Evolutionary conservation across 2,888 invertebrate species (phyloP).

Genomic region (Ectemnius continuus): DNA sequence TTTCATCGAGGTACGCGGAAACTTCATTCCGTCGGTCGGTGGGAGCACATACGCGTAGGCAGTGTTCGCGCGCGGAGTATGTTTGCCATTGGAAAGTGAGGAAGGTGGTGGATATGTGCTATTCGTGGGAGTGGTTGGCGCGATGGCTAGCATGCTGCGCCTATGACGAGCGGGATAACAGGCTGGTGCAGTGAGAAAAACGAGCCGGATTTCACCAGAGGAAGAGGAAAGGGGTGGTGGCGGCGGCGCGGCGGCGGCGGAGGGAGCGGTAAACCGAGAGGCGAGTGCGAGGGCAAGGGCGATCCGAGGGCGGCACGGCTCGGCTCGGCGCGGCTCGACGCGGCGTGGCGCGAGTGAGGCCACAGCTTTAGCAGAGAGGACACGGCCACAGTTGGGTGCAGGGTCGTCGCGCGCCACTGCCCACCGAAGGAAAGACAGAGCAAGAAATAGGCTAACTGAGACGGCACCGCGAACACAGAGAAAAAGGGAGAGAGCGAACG

Average conservation of each 20-base stretch:
- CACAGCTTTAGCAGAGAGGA: too few species aligned
- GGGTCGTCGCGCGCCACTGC: too few species aligned
- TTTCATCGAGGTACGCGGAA: not conserved
- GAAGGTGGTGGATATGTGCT: too few species aligned
- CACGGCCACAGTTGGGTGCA: too few species aligned
- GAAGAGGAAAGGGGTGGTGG: constrained; percentile 15
- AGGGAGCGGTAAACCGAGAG: not conserved
- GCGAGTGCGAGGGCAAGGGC: not conserved
- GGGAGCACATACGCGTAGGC: too few species aligned
- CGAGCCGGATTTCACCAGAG: constrained; percentile 35
- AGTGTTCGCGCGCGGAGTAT: too few species aligned
- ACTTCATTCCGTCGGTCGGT: not conserved
- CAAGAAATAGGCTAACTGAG: too few species aligned
- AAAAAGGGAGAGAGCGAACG: constrained; percentile 17
- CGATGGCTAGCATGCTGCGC: constrained; percentile 25
- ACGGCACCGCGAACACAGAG: not conserved
- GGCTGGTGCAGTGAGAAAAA: constrained; percentile 42
- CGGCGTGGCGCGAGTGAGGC: too few species aligned
- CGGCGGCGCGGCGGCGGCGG: constrained; percentile 7
- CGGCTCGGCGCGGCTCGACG: too few species aligned
- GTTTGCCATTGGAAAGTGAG: too few species aligned
- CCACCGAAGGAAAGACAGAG: too few species aligned
- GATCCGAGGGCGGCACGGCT: not conserved
- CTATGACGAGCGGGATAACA: constrained; percentile 43
- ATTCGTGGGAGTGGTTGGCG: too few species aligned